phyloP scores from a whole-genome alignment of 2,888 invertebrate genomes.

The Trichogramma dendrolimi region DNA sequence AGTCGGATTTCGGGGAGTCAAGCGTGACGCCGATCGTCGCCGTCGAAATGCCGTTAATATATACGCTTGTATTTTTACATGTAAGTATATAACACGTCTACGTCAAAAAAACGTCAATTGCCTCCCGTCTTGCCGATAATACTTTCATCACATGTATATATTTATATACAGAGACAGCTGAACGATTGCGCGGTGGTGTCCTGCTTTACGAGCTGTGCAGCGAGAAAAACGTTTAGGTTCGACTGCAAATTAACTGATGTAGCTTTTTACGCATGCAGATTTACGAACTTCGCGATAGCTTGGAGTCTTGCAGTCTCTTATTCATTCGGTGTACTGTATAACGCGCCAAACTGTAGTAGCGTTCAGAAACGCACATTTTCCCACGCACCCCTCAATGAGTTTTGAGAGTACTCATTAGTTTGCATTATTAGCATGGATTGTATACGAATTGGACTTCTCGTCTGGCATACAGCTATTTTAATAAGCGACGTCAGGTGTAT shows the following conservation, averaged over 20 bases:
- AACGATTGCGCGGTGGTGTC: too few species aligned
- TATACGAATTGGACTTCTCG: too few species aligned
- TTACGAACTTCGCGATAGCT: conserved; percentile 18
- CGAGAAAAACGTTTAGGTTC: conserved; percentile 7
- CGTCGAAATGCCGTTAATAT: not conserved
- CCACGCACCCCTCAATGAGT: too few species aligned
- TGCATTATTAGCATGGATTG: too few species aligned
- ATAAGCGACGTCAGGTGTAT: too few species aligned
- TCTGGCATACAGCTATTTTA: too few species aligned
- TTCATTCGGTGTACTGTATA: not conserved
- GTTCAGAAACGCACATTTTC: too few species aligned
- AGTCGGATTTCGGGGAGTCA: conserved; percentile 21
- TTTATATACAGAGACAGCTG: not conserved
- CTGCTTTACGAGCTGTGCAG: not conserved
- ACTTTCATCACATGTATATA: not conserved
- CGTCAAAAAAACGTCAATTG: conserved; percentile 7
- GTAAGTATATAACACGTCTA: not conserved
- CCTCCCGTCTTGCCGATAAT: conserved; percentile 7
- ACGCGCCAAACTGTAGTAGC: too few species aligned
- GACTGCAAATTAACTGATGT: not conserved
- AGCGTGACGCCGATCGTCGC: not conserved
- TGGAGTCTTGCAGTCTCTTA: not conserved
- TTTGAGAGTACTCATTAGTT: too few species aligned
- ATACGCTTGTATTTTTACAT: not conserved
- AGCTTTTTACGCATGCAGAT: conserved; percentile 23